Evolutionary conservation across 1,140 invertebrate genomes (phyloP).

Genomic region (Drosophila kikkawai): DNA sequence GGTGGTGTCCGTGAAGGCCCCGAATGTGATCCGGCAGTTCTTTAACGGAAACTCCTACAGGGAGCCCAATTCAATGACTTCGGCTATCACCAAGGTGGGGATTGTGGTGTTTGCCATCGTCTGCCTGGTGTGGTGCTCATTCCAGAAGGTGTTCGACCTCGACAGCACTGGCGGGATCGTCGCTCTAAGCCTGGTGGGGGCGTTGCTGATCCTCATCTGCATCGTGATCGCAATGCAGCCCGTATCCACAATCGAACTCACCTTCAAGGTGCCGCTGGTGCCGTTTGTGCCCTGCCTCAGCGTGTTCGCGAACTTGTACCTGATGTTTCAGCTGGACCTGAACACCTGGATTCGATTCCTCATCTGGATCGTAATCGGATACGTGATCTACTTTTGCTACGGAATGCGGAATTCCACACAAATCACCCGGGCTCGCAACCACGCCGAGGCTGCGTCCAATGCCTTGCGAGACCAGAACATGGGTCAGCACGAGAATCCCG

Average conservation of each 20-base stretch:
- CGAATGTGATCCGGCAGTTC: conserved; percentile 69
- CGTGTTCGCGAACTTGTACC: conserved; percentile 93
- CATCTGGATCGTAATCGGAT: conserved; percentile 92
- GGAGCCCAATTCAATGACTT: conserved; percentile 87
- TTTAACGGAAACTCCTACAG: conserved; percentile 88
- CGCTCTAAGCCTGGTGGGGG: conserved; percentile 63
- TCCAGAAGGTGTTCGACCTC: conserved; percentile 54
- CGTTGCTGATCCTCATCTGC: conserved; percentile 66
- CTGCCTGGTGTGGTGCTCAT: conserved; percentile 66
- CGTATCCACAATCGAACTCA: conserved; percentile 66
- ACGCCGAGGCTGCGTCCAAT: conserved; percentile 60
- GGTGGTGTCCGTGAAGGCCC: conserved; percentile 83
- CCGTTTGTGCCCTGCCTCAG: conserved; percentile 93
- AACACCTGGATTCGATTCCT: conserved; percentile 94
- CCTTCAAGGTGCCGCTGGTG: conserved; percentile 92
- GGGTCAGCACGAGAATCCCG: conserved; percentile 70
- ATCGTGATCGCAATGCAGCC: conserved; percentile 78
- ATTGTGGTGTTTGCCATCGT: conserved; percentile 85
- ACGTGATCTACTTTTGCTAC: conserved; percentile 87
- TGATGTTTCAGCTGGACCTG: conserved; percentile 94
- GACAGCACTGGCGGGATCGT: conserved; percentile 50
- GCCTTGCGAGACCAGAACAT: conserved; percentile 39
- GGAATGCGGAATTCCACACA: conserved; percentile 86
- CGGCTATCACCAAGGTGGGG: conserved; percentile 87
- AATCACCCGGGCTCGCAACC: conserved; percentile 62